Base-by-base conservation (phyloP, 2,888 invertebrate genomes). In the Fabriciana adippe region DNA sequence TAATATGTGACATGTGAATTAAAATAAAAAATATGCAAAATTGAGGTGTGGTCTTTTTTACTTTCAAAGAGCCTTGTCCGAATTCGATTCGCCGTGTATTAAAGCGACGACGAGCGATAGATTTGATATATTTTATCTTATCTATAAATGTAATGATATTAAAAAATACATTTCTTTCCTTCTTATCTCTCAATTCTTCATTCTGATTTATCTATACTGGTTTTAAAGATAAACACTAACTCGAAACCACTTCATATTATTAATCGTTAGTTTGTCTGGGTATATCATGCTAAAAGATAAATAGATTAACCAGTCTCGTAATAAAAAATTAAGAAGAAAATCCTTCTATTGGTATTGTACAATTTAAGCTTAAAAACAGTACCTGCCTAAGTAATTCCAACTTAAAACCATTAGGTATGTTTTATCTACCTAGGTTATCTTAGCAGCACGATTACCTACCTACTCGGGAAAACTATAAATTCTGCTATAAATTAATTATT, bases 31-130 rank as follows among this genome's bases (percentile, higher is more conserved):
- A 21, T 57, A 21, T 57, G 47, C 47, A 59, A 26, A 59, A 59
- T 11, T 21, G 47, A 48, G 48, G n/a, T 11, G 47, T 31, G 59
- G 47, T 48, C 48, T 57, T 59, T 13, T 48, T 21, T 48, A 59
- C 59, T 59, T 59, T 59, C 59, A 26, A 59, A 59, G 59, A 59
- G n/a, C 59, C 59, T 59, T 59, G 59, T 59, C 59, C 59, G 59
- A 59, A 48, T 48, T 59, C 26, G 26, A 48, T 59, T 59, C 59
- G 26, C 47, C 59, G 48, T 59, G 26, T 59, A 59, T 26, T 48
- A 59, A 59, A 21, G 21, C 59, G 59, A 59, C 48, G 26, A 59
- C 59, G 59, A 59, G 47, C 59, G 59, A 48, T 48, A 57, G 59
- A 26, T 48, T 59, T 59, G 48, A 59, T 59, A 59, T 59, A 59